A percentile compares a stretch with the other conserved stretches of the same genome.
phyloP scores from a whole-genome alignment of 2,797 vertebrate genomes.

The Chloroceryle inda region DNA sequence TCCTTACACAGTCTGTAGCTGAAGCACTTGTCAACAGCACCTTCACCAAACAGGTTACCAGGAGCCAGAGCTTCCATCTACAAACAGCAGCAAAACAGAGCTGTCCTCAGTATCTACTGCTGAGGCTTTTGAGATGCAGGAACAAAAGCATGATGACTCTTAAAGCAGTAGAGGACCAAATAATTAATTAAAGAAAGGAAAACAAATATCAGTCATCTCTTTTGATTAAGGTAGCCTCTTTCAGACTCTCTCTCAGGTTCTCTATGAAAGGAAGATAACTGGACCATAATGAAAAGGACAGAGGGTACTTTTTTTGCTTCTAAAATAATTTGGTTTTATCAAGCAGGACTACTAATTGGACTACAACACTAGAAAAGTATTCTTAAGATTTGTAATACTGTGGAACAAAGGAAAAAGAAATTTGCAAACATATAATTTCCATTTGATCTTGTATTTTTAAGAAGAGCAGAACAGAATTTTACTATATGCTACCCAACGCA shows the following conservation, averaged over 20 bases:
- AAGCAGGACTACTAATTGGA: not conserved
- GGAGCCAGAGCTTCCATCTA: not conserved
- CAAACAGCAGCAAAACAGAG: not conserved
- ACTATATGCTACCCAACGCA: not conserved
- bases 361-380: not conserved
- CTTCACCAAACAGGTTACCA: not conserved
- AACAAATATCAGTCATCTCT: not conserved
- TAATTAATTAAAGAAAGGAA: not conserved
- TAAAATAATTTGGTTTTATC: not conserved
- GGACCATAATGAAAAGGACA: not conserved
- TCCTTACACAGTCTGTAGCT: not conserved
- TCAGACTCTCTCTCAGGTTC: not conserved
- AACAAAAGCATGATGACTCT: conserved; percentile 26
- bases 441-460: not conserved
- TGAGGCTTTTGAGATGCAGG: not conserved
- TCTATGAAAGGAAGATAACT: not conserved
- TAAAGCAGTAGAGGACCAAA: conserved; percentile 13
- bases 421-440: not conserved
- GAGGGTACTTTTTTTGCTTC: not conserved
- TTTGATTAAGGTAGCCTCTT: not conserved
- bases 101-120: not conserved
- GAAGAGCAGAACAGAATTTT: not conserved
- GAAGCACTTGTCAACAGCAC: not conserved
- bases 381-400: not conserved
- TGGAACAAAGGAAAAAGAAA: not conserved